A percentile compares a stretch with the other conserved stretches of the same genome.
Evolutionary conservation across 2,797 vertebrate species (phyloP).

Genomic region (Microhierax caerulescens): DNA sequence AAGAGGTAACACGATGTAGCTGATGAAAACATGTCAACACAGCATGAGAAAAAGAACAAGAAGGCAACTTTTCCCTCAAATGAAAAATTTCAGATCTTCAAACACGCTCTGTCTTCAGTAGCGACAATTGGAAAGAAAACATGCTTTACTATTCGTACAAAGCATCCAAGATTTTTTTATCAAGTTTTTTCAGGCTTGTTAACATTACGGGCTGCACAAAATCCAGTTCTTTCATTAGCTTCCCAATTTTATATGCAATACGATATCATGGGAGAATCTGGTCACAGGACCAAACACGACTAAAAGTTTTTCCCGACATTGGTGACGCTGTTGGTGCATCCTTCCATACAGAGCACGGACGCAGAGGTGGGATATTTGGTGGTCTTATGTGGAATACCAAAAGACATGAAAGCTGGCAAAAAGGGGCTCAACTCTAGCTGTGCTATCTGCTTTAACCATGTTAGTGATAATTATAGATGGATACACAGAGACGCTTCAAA

Average conservation of each 20-base stretch:
- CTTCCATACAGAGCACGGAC: fast-evolving
- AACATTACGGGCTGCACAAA: fast-evolving
- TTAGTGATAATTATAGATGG: background rate
- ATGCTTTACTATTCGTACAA: background rate
- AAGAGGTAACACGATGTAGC: constrained; percentile 41
- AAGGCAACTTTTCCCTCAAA: constrained; percentile 8
- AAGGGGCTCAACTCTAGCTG: background rate
- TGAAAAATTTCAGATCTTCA: constrained; percentile 55
- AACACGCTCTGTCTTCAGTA: background rate
- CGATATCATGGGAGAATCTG: background rate
- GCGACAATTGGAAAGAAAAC: background rate
- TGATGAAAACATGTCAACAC: constrained; percentile 58
- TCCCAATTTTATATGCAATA: background rate
- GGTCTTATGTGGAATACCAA: background rate
- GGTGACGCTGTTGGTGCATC: background rate
- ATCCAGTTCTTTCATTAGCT: background rate
- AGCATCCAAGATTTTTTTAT: background rate
- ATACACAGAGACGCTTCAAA: background rate
- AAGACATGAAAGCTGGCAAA: background rate
- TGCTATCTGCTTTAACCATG: background rate
- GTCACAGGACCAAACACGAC: background rate
- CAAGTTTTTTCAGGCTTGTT: background rate
- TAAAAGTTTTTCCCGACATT: background rate
- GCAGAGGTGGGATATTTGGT: background rate
- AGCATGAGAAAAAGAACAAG: constrained; percentile 42